Evolutionary conservation across 2,888 invertebrate species (phyloP), one percentile per base, ranked within the genome.

Genomic region (Lamproptera curius): DNA sequence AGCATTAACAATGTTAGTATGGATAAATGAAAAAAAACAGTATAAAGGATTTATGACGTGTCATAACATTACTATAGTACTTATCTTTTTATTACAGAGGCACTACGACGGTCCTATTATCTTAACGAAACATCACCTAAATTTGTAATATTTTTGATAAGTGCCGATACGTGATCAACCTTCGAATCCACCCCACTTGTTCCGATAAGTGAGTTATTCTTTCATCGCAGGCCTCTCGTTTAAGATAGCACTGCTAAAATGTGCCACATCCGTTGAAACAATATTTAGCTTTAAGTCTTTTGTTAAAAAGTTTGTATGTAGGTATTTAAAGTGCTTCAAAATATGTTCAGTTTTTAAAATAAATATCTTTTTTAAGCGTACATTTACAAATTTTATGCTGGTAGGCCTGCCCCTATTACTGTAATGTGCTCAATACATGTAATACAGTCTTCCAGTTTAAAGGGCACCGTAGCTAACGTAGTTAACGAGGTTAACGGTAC

Each of bases 141-240:
- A 48, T 45, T 53, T 43, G 51, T 59, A 62, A 53, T 55, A 71
- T 67, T 63, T 59, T 56, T 52, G 65, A 55, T 9, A 66, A 74
- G 74, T 60, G 61, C 38, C 56, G 40, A 54, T 64, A 76, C 79
- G 79, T 80, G 79, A 74, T 67, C 66, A 44, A 69, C 58, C 50
- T 69, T 50, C 61, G 62, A 65, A 69, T 67, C 50, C 47, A 16
- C 11, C 37, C 10, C 37, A 16, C 31, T 16, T 16, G 37, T n/a
- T 4, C 8, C 6, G 17, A 9, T 39, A 11, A 39, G 45, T 45
- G 39, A 23, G 16, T 39, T 45, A 28, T 31, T 28, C 20, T n/a
- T 11, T 40, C 33, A 43, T 33, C 37, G 20, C 37, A 46, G 23
- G 44, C 26, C 38, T 42, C 41, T 42, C 41, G 13, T 16, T 31